Conservation (phyloP, 1,140 invertebrate genomes). For the Euura saliciscinereae region DNA sequence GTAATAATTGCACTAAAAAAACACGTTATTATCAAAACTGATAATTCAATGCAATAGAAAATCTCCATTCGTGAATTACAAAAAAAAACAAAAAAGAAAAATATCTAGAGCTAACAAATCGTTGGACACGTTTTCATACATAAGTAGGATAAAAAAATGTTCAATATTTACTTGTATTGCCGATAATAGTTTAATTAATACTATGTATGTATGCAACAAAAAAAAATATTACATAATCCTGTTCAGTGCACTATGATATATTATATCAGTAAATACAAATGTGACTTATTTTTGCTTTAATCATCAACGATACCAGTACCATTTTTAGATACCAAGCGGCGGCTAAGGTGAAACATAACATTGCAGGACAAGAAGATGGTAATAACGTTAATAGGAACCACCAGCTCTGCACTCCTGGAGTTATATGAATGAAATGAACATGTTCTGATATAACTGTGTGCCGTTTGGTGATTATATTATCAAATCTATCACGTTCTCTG, state of each 20-base stretch:
- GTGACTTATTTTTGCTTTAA: constrained; percentile 1
- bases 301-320: constrained; percentile 4
- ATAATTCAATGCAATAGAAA: neutral
- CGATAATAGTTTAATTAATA: constrained; percentile 17
- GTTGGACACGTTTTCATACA: constrained; percentile 25
- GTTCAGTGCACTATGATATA: constrained; percentile 5
- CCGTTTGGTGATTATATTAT: neutral
- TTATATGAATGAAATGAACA: neutral
- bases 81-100: neutral
- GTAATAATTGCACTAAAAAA: neutral
- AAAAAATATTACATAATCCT: neutral
- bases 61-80: neutral
- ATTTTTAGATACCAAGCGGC: neutral
- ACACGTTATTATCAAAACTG: constrained; percentile 1
- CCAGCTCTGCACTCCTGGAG: neutral
- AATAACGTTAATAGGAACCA: constrained; percentile 1
- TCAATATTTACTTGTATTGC: constrained; percentile 29
- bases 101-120: too few species aligned
- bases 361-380: neutral
- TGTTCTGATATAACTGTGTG: neutral
- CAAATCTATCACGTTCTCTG: neutral
- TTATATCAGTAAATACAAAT: constrained; percentile 6
- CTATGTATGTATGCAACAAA: neutral
- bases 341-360: neutral
- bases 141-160: constrained; percentile 27